phyloP scores from a whole-genome alignment of 2,797 vertebrate species.

The Peromyscus nudipes region DNA sequence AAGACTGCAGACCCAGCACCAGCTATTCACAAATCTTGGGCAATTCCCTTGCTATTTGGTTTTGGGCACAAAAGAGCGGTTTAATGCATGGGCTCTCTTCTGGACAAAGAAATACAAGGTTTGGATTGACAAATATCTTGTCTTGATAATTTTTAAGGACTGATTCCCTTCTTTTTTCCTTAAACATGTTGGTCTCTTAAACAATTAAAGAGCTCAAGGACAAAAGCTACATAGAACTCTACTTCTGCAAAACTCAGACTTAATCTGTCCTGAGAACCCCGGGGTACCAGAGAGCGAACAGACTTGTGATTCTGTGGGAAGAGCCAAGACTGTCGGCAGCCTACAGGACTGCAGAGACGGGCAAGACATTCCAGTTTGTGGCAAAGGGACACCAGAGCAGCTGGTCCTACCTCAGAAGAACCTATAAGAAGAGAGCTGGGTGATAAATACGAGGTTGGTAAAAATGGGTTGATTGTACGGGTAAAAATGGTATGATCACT shows the following conservation, averaged over 20 bases:
- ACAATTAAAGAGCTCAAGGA: background rate
- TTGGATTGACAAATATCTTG: background rate
- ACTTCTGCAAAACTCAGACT: conserved; percentile 55
- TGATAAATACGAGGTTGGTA: too few relatives aligned
- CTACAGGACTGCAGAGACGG: accelerated
- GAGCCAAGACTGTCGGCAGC: background rate
- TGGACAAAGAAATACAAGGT: background rate
- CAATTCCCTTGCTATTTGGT: background rate
- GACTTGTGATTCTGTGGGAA: conserved; percentile 14
- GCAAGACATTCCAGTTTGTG: background rate
- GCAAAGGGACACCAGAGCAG: background rate
- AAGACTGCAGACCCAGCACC: background rate
- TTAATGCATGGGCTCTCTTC: background rate
- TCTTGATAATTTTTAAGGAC: conserved; percentile 31
- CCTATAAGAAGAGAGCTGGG: background rate
- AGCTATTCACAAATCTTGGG: conserved; percentile 36
- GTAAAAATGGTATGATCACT: conserved; percentile 43
- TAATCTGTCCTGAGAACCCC: background rate
- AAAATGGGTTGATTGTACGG: background rate
- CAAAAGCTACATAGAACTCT: conserved; percentile 28
- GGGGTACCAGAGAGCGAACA: background rate
- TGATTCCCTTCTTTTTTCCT: background rate
- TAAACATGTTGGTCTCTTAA: conserved; percentile 48
- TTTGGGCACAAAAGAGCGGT: background rate
- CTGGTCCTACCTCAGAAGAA: conserved; percentile 21